A percentile compares a stretch with the other conserved stretches of the same genome.
These are phyloP conservation scores for Chloropsis hardwickii DNA, from an alignment of 2,113 vertebrate species.

Conservation along the genomic window DNA sequence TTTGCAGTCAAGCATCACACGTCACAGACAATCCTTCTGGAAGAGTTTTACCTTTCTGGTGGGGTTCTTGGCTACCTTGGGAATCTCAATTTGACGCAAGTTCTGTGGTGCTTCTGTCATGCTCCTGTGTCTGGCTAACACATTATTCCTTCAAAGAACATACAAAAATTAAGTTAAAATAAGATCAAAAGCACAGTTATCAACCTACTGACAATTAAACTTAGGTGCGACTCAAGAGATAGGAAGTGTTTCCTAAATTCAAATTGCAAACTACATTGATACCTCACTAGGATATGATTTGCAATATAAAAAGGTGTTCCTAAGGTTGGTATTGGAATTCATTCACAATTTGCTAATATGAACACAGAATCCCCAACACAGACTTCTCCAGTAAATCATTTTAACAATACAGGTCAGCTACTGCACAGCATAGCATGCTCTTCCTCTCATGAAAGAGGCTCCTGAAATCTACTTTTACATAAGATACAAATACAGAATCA, in stretches of 20 bases:
- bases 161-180: not conserved
- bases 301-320: not conserved
- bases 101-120: slow-evolving; percentile 86
- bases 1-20: not conserved
- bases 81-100: slow-evolving; percentile 90
- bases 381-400: not conserved
- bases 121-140: slow-evolving; percentile 87
- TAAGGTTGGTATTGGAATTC: not conserved
- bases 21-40: not conserved
- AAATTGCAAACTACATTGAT: not conserved
- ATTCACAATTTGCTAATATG: not conserved
- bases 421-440: not conserved
- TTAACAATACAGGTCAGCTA: not conserved
- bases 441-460: not conserved
- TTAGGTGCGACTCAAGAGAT: not conserved
- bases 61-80: slow-evolving; percentile 80
- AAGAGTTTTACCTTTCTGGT: slow-evolving; percentile 76
- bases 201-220: not conserved
- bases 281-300: not conserved
- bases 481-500: not conserved
- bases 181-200: not conserved
- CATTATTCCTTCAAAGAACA: slow-evolving; percentile 75
- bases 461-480: not conserved
- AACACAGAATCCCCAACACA: not conserved
- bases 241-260: not conserved